These are phyloP conservation scores for Perithous albicinctus DNA, from an alignment of 2,888 invertebrate species.

Conservation along the genomic window DNA sequence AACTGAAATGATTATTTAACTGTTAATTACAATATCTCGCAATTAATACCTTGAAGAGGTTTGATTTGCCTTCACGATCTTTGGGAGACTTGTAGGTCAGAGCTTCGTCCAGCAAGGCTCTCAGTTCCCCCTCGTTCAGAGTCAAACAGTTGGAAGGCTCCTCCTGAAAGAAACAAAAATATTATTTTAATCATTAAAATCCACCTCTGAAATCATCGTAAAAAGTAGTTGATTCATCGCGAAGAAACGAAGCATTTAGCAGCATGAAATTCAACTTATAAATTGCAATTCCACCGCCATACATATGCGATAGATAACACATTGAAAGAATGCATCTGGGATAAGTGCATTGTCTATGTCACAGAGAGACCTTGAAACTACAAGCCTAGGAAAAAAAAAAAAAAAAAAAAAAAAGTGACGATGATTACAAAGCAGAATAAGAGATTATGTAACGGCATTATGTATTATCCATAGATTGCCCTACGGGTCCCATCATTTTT, in stretches of 20 bases:
- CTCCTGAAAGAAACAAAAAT: conserved; percentile 79
- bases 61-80: conserved; percentile 94
- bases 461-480: conserved; percentile 23
- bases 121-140: conserved; percentile 91
- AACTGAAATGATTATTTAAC: not conserved
- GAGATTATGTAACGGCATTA: conserved; percentile 66
- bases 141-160: conserved; percentile 85
- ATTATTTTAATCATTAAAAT: conserved; percentile 24
- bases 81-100: conserved; percentile 92
- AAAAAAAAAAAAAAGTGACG: conserved; percentile 53
- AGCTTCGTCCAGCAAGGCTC: conserved; percentile 93
- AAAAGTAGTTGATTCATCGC: not conserved
- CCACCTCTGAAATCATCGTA: not conserved
- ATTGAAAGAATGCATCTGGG: not conserved
- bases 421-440: conserved; percentile 68
- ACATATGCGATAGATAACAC: conserved; percentile 42
- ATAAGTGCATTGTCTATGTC: not conserved
- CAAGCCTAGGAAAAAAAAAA: conserved; percentile 21
- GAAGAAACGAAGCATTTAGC: not conserved
- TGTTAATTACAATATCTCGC: not conserved
- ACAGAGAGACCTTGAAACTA: conserved; percentile 49
- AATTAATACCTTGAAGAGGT: conserved; percentile 90
- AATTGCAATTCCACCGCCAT: conserved; percentile 1
- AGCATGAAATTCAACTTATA: not conserved
- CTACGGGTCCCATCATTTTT: conserved; percentile 19